phyloP scores from a whole-genome alignment of 1,140 invertebrate genomes.

The Neuroterus valhalla region DNA sequence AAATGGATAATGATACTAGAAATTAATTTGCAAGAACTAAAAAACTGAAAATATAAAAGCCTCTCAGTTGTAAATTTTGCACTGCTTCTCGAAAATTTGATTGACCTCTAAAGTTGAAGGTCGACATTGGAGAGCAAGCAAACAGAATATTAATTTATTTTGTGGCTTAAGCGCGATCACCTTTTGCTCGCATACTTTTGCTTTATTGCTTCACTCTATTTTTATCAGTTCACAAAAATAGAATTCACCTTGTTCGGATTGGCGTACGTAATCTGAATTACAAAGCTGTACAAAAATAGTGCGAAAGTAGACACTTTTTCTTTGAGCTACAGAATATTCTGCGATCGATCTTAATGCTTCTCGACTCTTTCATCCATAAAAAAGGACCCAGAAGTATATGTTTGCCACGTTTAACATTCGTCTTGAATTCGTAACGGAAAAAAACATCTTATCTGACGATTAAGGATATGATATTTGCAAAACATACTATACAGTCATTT shows the following conservation, averaged over 20 bases:
- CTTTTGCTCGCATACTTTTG: not conserved
- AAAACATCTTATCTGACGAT: not conserved
- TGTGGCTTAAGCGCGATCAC: not conserved
- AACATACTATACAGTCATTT: not conserved
- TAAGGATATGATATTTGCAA: not conserved
- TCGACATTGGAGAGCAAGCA: not conserved
- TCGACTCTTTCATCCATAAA: not conserved
- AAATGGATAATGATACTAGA: not conserved
- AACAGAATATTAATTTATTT: slow-evolving; percentile 19
- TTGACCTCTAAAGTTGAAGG: not conserved
- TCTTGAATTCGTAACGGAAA: not conserved
- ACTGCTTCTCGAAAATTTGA: not conserved
- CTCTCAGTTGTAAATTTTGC: not conserved
- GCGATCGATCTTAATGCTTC: not conserved
- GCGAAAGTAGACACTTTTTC: slow-evolving; percentile 43
- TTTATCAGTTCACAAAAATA: slow-evolving; percentile 48
- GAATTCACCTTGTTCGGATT: slow-evolving; percentile 41
- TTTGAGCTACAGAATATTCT: not conserved
- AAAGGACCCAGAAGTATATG: not conserved
- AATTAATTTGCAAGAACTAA: not conserved
- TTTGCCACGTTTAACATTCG: not conserved
- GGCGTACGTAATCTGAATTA: slow-evolving; percentile 31
- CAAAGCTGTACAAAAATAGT: slow-evolving; percentile 48
- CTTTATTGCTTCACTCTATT: not conserved
- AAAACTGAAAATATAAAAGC: not conserved